A percentile compares a stretch with the other conserved stretches of the same genome.
Conservation (phyloP, 2,888 invertebrate species). For the Pegoplata infirma region DNA sequence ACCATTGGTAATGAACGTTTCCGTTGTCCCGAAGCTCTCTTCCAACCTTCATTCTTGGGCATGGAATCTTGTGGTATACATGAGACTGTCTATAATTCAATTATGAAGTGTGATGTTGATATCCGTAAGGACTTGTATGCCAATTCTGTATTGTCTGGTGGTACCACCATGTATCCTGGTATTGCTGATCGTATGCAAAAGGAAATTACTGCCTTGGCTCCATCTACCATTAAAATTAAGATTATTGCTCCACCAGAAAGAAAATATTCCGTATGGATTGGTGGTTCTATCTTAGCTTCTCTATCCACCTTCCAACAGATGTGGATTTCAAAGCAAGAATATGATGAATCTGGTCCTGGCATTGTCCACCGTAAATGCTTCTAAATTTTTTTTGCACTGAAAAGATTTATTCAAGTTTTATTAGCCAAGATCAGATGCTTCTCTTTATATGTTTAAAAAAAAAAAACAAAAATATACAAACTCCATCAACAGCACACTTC, state of each 20-base stretch:
- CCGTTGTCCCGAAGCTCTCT: conserved; percentile 97
- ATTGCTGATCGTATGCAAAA: conserved; percentile 96
- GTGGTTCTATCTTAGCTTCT: conserved; percentile 93
- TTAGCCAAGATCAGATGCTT: no score
- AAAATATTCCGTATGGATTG: conserved; percentile 97
- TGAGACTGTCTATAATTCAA: conserved; percentile 96
- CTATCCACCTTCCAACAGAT: conserved; percentile 96
- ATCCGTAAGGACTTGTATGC: conserved; percentile 96
- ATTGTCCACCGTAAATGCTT: conserved; percentile 99
- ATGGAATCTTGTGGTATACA: conserved; percentile 93
- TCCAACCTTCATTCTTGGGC: conserved; percentile 93
- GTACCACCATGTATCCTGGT: conserved; percentile 93
- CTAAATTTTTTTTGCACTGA: conserved; percentile 81
- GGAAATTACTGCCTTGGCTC: conserved; percentile 93
- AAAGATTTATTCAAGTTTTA: background rate
- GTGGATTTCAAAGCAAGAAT: conserved; percentile 98
- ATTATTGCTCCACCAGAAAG: conserved; percentile 95
- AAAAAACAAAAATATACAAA: background rate
- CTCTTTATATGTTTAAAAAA: background rate
- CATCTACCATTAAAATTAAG: conserved; percentile 95
- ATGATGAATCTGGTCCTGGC: conserved; percentile 94
- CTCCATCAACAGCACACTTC: conserved; percentile 11
- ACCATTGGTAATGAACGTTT: conserved; percentile 95
- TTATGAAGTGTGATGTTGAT: conserved; percentile 98
- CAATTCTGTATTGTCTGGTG: conserved; percentile 94